Evolutionary conservation across 37 sponge, comb jelly and placozoan genomes (phyloP).

Genomic region (Eunapius fragilis): DNA sequence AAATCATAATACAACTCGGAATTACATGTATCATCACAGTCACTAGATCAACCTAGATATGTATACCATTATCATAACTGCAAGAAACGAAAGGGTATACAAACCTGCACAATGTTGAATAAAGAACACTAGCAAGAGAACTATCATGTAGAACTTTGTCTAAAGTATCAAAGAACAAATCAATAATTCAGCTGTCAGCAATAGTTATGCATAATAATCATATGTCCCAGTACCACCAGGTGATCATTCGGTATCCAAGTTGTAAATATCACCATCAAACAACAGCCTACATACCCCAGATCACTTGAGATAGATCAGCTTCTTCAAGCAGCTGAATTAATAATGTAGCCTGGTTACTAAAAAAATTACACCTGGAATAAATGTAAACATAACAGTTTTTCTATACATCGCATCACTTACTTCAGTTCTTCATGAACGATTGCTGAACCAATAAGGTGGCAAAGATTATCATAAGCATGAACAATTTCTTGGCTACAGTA

Average conservation of each 20-base stretch:
- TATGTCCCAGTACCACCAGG: too few relatives aligned
- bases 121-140: constrained; percentile 43
- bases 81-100: too few relatives aligned
- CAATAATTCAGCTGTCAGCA: too few relatives aligned
- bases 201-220: too few relatives aligned
- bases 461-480: constrained; percentile 39
- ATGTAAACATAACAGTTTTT: not conserved
- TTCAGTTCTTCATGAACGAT: constrained; percentile 65
- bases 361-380: constrained; percentile 46
- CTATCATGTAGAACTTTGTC: constrained; percentile 24
- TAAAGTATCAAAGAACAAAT: constrained; percentile 1
- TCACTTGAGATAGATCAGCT: constrained; percentile 44
- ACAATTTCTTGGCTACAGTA: constrained; percentile 37
- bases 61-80: too few relatives aligned
- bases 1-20: too few relatives aligned
- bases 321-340: constrained; percentile 67
- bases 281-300: not conserved
- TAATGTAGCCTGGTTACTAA: constrained; percentile 19
- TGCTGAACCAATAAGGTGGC: constrained; percentile 53
- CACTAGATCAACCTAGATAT: too few relatives aligned
- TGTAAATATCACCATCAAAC: not conserved
- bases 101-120: constrained; percentile 35
- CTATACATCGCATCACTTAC: not conserved
- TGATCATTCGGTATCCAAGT: too few relatives aligned
- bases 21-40: too few relatives aligned